Conservation (phyloP, 2,797 vertebrate species). For the Alca torda region DNA sequence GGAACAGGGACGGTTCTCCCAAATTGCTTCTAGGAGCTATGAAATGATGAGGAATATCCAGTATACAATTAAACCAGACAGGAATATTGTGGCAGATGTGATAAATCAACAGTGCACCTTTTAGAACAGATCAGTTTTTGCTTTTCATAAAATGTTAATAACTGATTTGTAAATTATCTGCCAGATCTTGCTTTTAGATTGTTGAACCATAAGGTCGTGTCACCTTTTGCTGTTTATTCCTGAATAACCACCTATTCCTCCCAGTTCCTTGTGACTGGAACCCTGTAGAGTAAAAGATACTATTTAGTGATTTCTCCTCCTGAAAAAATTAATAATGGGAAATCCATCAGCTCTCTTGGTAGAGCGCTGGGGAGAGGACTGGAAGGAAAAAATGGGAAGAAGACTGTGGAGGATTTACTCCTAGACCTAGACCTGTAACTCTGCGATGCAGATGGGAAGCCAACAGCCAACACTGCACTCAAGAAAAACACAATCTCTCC, state of each 20-base stretch:
- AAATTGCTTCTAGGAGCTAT: not conserved
- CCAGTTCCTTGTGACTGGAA: not conserved
- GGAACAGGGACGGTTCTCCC: not conserved
- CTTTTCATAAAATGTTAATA: not conserved
- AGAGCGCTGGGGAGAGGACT: not conserved
- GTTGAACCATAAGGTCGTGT: not conserved
- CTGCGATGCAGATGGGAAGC: not conserved
- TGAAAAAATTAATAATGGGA: not conserved
- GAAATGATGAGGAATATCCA: not conserved
- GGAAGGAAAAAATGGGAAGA: not conserved
- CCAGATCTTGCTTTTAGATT: slow-evolving; percentile 1
- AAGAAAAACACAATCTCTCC: not conserved
- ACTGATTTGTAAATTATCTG: slow-evolving; percentile 8
- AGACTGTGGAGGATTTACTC: not conserved
- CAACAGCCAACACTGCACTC: not conserved
- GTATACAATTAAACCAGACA: not conserved
- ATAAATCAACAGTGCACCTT: not conserved
- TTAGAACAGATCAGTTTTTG: not conserved
- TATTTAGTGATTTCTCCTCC: not conserved
- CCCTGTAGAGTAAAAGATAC: not conserved
- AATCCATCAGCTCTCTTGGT: not conserved
- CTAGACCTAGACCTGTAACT: not conserved
- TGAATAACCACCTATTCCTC: not conserved
- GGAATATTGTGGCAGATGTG: not conserved
- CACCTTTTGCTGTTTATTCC: not conserved